Base-by-base conservation (phyloP, 92 coral and sea anemone genomes). In the Actinostola sp. region DNA sequence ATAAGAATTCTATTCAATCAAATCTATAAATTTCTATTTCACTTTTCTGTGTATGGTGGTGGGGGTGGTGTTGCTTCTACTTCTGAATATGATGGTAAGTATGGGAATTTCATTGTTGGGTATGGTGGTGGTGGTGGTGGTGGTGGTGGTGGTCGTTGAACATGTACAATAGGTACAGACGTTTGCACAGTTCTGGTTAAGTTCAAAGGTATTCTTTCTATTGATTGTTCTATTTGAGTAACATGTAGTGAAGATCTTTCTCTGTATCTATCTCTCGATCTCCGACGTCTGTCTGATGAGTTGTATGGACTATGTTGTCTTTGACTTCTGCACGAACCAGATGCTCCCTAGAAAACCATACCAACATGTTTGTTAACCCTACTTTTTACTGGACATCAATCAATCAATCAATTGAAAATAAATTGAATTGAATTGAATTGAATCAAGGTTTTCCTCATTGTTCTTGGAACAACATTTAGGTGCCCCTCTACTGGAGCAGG, bases 11-110 rank as follows among this genome's bases (percentile, higher is more conserved):
- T 46, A 46, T 46, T 46, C 3, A 11, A 4, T 36, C 4, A 36
- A 36, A 36, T 36, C 42, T 36, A 36, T 36, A 48, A 16, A 33
- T 15, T 14, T 0, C 13, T 16, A 12, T 14, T 28, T 28, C 45
- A 63, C 34, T 75, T 75, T 53, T 75, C 81, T 34, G 81, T 75
- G 31, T 75, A 75, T 3, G 95, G 95, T 0, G 96, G 96, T 0
- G 96, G 96, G 1, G 96, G 89, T 12, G 88, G 82, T 1, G 76
- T 35, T 25, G 76, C 79, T 13, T 78, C 87, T 3, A 86, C 69
- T 34, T 90, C 96, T 56, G 85, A 50, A 38, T 90, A 90, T 17
- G 92, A 61, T 1, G 96, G 96, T 17, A 90, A 42, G 38, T 86
- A 70, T n/a, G 91, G 91, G 28, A 86, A 62, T 74, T 86, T 86